Evolutionary conservation across 2,888 invertebrate genomes (phyloP), one percentile per base, ranked within the genome.

Genomic region (Ferrisia virgata): DNA sequence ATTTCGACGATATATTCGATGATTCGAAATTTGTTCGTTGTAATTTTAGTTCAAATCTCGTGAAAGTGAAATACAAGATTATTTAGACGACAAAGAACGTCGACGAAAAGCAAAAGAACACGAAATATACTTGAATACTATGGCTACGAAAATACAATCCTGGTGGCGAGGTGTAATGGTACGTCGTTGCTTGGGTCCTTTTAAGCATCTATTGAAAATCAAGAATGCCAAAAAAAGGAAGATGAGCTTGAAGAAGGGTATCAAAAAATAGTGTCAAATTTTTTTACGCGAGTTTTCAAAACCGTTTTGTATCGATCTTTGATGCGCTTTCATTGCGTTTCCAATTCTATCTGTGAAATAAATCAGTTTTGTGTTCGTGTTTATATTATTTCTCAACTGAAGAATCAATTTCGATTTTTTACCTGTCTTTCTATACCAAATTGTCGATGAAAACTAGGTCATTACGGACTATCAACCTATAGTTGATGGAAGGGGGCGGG

Each of bases 91-190:
- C 22, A 85, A 86, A 40, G 84, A 82, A 53, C 43, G 85, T 84
- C 31, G 81, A 0, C 82, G 85, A 31, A 79, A 83, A 76, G 85
- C 85, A 47, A 69, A 86, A 28, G 86, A 86, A 82, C 79, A 85
- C n/a, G 85, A 86, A 40, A 72, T 85, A 13, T 85, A 85, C 47
- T 69, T 72, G 53, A 85, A 86, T 13, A 79, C 84, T 64, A 86
- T 86, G 84, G 87, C 87, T 6, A 86, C 86, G 1, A 87, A 86
- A 88, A 87, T 90, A 11, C 90, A 90, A 86, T 87, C 90, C 0
- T 90, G 90, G 90, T 90, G 90, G 90, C 86, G 90, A 85, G 90
- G 90, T 18, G 88, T 89, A 39, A 90, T 90, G 89, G 90, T 90
- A 1, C 87, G 90, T 11, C 88, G 89, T 86, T 88, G 89, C 11